A percentile compares a stretch with the other conserved stretches of the same genome.
Evolutionary conservation across 2,797 vertebrate species (phyloP).

Genomic region (Mus caroli): DNA sequence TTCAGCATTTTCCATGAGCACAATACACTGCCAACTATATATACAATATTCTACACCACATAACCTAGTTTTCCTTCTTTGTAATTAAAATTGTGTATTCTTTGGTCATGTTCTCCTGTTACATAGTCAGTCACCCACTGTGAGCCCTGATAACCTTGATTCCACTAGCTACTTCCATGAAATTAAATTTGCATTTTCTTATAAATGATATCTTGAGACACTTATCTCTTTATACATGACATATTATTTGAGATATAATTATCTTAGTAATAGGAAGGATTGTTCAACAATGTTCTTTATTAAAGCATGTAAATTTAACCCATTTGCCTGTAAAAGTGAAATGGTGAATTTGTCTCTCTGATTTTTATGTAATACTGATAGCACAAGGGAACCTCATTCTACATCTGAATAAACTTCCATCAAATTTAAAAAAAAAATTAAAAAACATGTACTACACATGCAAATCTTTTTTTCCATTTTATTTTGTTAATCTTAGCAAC

Average conservation of each 20-base stretch:
- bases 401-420: background rate
- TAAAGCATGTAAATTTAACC: conserved; percentile 7
- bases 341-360: background rate
- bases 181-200: background rate
- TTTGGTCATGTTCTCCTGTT: background rate
- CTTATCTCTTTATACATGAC: background rate
- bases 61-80: background rate
- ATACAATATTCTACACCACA: background rate
- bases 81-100: background rate
- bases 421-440: background rate
- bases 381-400: background rate
- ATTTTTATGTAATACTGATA: conserved; percentile 7
- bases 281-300: background rate
- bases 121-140: rapidly evolving
- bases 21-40: background rate
- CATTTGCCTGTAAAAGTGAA: background rate
- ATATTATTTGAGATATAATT: background rate
- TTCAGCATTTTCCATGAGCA: background rate
- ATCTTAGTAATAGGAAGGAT: background rate
- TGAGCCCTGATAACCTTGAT: background rate
- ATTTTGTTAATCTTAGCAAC: conserved; percentile 11
- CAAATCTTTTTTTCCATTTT: background rate
- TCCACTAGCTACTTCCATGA: background rate
- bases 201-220: background rate
- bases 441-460: background rate